Base-by-base conservation (phyloP, 2,888 invertebrate species). In the Trisateles emortualis region DNA sequence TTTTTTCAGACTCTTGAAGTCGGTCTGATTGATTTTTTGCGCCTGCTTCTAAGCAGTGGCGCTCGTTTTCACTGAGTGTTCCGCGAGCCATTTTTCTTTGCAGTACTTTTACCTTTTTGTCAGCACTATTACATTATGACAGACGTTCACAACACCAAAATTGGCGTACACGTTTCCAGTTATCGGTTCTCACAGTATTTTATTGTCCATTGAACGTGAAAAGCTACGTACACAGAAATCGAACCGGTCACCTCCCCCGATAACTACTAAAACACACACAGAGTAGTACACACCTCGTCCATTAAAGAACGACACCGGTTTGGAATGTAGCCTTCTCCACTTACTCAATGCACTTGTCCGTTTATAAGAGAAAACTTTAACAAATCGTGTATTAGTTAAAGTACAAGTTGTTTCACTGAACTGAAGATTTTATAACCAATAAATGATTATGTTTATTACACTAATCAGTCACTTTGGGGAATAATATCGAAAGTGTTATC, bases 251-350 rank as follows among this genome's bases (percentile, higher is more conserved):
- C 83, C 81, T 74, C 70, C 68, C 72, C 75, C 74, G 78, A 77
- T 81, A 81, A 83, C 78, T 79, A 79, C 81, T 81, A 81, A 83
- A 84, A 86, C 84, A 84, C 84, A 84, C 84, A 88, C 87, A 82
- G 81, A 85, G 82, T 81, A 83, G 87, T 86, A 87, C 85, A 87
- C 90, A 88, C 88, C 84, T 83, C 84, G 89, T 86, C 87, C 89
- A 87, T 86, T 89, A 87, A 87, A 85, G 86, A 90, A 87, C 90
- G 88, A 87, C 91, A 92, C 90, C 86, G 90, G 90, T 87, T 89
- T 81, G 91, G 92, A 92, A 92, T 92, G 92, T 85, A 86, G 89
- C 89, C 87, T 88, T 86, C 85, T 86, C 86, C 72, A 83, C 81
- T 86, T 79, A 87, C 87, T 84, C 73, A 79, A 86, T 85, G 85